These are phyloP conservation scores for Trialeurodes vaporariorum DNA, from an alignment of 1,140 invertebrate genomes.

Conservation along the genomic window DNA sequence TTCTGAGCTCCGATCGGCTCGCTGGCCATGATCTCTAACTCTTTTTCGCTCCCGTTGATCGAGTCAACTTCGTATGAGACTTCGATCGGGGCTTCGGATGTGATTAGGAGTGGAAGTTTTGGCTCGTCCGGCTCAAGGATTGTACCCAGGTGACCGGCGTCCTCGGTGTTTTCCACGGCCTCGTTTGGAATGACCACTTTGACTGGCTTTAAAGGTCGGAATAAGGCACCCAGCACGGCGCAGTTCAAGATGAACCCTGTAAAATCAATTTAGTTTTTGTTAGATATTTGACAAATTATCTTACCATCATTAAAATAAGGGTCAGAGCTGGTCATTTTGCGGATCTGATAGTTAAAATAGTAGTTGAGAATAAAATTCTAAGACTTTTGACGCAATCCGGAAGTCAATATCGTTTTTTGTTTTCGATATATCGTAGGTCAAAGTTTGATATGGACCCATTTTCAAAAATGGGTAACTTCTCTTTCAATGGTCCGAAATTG, in stretches of 20 bases:
- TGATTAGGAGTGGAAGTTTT: conserved; percentile 33
- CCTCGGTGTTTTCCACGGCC: conserved; percentile 30
- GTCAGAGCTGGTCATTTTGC: too few species aligned
- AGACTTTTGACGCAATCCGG: too few species aligned
- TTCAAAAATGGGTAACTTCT: too few species aligned
- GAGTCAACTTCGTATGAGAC: conserved; percentile 24
- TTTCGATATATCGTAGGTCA: too few species aligned
- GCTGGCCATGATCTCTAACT: conserved; percentile 19
- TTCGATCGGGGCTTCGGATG: conserved; percentile 9
- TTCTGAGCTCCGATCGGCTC: conserved; percentile 15
- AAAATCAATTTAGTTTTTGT: too few species aligned
- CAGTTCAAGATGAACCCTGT: conserved; percentile 59
- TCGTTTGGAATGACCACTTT: conserved; percentile 38
- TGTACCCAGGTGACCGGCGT: conserved; percentile 33
- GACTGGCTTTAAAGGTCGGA: conserved; percentile 61
- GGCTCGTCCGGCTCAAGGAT: conserved; percentile 31
- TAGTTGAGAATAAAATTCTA: too few species aligned
- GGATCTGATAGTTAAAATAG: too few species aligned
- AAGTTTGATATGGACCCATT: too few species aligned
- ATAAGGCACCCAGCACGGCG: conserved; percentile 63
- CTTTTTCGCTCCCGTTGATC: conserved; percentile 24
- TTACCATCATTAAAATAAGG: too few species aligned
- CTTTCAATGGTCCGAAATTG: too few species aligned
- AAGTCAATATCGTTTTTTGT: too few species aligned
- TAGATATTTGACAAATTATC: too few species aligned